Evolutionary conservation across 2,797 vertebrate genomes (phyloP).

Genomic region (Vipera ursinii): DNA sequence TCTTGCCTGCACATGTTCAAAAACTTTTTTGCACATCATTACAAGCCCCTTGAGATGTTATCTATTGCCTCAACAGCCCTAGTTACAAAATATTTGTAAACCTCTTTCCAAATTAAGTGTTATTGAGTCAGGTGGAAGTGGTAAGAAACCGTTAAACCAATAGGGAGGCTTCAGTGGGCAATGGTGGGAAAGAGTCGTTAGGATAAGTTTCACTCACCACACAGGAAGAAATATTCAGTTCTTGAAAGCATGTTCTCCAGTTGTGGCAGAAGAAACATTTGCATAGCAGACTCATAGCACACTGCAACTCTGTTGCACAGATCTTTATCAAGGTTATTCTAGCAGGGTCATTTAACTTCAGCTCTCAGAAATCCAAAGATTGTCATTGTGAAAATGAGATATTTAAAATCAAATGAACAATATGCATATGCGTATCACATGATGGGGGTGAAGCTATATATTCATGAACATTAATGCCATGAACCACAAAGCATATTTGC

Average conservation of each 20-base stretch:
- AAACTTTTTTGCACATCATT: slow-evolving; percentile 46
- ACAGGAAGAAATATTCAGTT: slow-evolving; percentile 73
- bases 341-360: slow-evolving; percentile 24
- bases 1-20: slow-evolving; percentile 40
- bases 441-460: background rate
- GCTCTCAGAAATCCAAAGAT: slow-evolving; percentile 14
- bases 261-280: slow-evolving; percentile 68
- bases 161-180: slow-evolving; percentile 86
- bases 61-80: slow-evolving; percentile 70
- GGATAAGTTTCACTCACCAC: slow-evolving; percentile 69
- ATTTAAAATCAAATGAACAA: slow-evolving; percentile 39
- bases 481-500: background rate
- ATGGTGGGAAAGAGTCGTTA: slow-evolving; percentile 92
- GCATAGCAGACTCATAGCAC: slow-evolving; percentile 62
- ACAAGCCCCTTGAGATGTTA: slow-evolving; percentile 78
- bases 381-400: slow-evolving; percentile 10
- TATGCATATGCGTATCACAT: slow-evolving; percentile 6
- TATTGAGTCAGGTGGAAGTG: slow-evolving; percentile 85
- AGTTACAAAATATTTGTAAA: slow-evolving; percentile 71
- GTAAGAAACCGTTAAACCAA: slow-evolving; percentile 87
- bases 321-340: slow-evolving; percentile 43
- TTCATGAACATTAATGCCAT: background rate
- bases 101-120: slow-evolving; percentile 51
- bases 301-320: slow-evolving; percentile 50
- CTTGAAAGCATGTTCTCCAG: slow-evolving; percentile 74